phyloP scores from a whole-genome alignment of 2,113 vertebrate genomes.

The Emydura subglobosa region DNA sequence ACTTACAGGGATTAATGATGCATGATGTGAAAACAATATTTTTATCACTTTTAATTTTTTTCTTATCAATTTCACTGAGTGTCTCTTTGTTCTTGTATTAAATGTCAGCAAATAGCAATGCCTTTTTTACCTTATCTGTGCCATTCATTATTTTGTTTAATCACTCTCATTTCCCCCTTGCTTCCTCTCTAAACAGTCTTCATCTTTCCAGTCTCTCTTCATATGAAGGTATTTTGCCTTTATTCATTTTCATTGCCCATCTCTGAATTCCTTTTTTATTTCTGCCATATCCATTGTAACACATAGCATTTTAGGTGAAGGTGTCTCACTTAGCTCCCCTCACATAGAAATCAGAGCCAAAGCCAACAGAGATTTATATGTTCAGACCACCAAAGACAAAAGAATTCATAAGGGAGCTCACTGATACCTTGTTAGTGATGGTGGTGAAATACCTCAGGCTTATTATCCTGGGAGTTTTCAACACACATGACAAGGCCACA shows the following conservation, averaged over 20 bases:
- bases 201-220: not conserved
- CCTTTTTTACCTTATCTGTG: rapidly evolving
- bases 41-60: not conserved
- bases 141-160: not conserved
- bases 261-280: not conserved
- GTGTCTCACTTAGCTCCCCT: not conserved
- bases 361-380: not conserved
- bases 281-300: not conserved
- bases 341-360: not conserved
- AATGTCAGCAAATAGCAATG: not conserved
- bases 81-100: not conserved
- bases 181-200: not conserved
- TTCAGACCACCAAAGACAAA: not conserved
- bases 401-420: not conserved
- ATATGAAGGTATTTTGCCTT: not conserved
- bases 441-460: not conserved
- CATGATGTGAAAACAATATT: not conserved
- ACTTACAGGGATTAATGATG: not conserved
- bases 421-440: not conserved
- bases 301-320: not conserved
- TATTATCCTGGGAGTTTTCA: not conserved
- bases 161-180: not conserved
- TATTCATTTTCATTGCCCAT: not conserved
- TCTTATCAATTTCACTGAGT: not conserved
- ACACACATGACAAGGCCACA: not conserved